A percentile compares a stretch with the other conserved stretches of the same genome.
Evolutionary conservation across 2,797 vertebrate genomes (phyloP).

Genomic region (Phylloscopus collybita): DNA sequence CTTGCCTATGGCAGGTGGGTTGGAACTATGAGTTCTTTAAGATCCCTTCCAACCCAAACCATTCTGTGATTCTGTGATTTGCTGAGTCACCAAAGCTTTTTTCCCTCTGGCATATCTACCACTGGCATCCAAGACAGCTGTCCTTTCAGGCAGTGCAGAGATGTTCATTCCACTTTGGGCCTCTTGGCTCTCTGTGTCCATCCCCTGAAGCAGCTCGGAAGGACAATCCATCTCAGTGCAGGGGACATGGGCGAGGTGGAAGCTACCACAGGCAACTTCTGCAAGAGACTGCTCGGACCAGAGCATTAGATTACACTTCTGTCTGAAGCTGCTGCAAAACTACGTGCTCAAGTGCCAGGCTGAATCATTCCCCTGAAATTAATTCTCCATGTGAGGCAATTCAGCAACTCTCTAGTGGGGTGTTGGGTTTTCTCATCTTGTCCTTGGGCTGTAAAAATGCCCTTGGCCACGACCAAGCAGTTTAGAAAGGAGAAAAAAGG

Average conservation of each 20-base stretch:
- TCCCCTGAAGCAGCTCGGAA: neutral
- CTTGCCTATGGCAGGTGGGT: neutral
- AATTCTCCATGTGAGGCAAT: slow-evolving; percentile 18
- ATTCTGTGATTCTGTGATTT: neutral
- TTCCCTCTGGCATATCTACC: neutral
- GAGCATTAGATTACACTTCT: neutral
- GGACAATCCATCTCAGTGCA: neutral
- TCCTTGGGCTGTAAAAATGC: neutral
- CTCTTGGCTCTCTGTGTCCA: neutral
- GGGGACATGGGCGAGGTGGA: neutral
- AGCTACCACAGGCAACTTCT: neutral
- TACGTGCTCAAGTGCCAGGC: neutral
- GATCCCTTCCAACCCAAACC: neutral
- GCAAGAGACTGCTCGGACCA: neutral
- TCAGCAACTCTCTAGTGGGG: neutral
- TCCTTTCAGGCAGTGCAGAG: neutral
- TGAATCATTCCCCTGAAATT: slow-evolving; percentile 27
- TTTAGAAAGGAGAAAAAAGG: neutral
- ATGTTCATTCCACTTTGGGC: neutral
- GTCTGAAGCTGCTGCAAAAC: slow-evolving; percentile 4
- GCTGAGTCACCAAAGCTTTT: neutral
- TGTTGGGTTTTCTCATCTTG: slow-evolving; percentile 18
- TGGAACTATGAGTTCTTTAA: neutral
- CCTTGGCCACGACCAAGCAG: neutral
- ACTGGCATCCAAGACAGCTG: neutral